Evolutionary conservation across 2,888 invertebrate species (phyloP).

Genomic region (Penaeus monodon): DNA sequence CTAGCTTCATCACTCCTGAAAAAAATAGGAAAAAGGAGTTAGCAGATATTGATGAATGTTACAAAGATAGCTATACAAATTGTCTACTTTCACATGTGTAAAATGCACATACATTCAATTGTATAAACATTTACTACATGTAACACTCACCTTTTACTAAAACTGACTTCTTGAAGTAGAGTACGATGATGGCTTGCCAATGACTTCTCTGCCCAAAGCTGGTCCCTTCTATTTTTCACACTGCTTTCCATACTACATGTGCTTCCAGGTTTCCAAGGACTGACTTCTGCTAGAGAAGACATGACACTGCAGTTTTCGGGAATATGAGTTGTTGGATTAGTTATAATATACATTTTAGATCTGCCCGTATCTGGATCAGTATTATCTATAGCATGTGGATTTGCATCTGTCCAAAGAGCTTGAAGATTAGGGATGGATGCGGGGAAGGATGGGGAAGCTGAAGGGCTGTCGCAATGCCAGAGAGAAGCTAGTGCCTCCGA

Average conservation of each 20-base stretch:
- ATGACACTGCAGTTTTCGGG: conserved; percentile 32
- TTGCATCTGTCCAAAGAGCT: conserved; percentile 41
- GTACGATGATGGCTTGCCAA: conserved; percentile 25
- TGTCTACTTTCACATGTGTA: no score
- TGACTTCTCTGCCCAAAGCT: conserved; percentile 36
- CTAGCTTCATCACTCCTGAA: neutral
- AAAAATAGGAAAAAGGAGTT: neutral
- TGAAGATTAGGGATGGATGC: conserved; percentile 40
- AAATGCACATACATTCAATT: no score
- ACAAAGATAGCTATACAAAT: no score
- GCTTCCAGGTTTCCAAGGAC: conserved; percentile 36
- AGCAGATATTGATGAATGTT: neutral
- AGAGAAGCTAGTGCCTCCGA: conserved; percentile 49
- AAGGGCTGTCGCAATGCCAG: conserved; percentile 24
- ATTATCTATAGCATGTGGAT: conserved; percentile 8
- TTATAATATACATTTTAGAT: conserved; percentile 45
- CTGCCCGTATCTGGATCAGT: conserved; percentile 18
- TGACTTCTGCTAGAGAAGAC: conserved; percentile 28
- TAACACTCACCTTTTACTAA: neutral
- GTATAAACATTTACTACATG: neutral
- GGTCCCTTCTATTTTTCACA: conserved; percentile 6
- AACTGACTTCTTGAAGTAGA: conserved; percentile 13
- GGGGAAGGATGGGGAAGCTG: conserved; percentile 35
- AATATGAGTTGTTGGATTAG: conserved; percentile 51
- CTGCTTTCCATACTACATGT: conserved; percentile 2